These are phyloP conservation scores for Alexandromys fortis DNA, from an alignment of 2,113 vertebrate species.

Conservation along the genomic window DNA sequence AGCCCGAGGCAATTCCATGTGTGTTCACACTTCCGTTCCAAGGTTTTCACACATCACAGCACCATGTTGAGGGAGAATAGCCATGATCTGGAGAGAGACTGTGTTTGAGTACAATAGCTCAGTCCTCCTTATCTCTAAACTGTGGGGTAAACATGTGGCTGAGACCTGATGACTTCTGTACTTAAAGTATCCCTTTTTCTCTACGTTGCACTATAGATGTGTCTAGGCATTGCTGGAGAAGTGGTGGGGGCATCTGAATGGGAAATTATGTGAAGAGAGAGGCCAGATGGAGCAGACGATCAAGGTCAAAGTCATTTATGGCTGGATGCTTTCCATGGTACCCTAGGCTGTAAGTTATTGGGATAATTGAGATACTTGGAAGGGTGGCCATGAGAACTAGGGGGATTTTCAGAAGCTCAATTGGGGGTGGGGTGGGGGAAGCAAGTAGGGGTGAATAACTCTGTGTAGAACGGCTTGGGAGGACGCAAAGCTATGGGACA, in stretches of 20 bases:
- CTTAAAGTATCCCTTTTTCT: neutral
- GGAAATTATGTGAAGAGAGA: neutral
- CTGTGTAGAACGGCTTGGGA: neutral
- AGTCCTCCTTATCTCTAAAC: neutral
- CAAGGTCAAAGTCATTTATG: rapidly evolving
- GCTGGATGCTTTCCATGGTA: neutral
- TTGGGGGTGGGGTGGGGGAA: neutral
- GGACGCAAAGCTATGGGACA: rapidly evolving
- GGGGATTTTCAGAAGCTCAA: neutral
- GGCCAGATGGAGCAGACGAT: neutral
- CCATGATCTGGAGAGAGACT: too few relatives aligned
- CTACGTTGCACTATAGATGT: rapidly evolving
- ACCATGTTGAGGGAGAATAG: neutral
- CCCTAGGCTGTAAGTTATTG: neutral
- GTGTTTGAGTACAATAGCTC: neutral
- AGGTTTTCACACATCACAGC: neutral
- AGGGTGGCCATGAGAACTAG: neutral
- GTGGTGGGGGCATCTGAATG: rapidly evolving
- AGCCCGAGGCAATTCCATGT: neutral
- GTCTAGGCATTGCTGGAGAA: neutral
- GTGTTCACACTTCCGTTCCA: neutral
- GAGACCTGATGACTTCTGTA: too few relatives aligned
- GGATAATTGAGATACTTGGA: neutral
- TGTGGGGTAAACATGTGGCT: rapidly evolving
- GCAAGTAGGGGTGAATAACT: neutral